phyloP scores from a whole-genome alignment of 2,113 vertebrate genomes.

The Microtus ochrogaster region DNA sequence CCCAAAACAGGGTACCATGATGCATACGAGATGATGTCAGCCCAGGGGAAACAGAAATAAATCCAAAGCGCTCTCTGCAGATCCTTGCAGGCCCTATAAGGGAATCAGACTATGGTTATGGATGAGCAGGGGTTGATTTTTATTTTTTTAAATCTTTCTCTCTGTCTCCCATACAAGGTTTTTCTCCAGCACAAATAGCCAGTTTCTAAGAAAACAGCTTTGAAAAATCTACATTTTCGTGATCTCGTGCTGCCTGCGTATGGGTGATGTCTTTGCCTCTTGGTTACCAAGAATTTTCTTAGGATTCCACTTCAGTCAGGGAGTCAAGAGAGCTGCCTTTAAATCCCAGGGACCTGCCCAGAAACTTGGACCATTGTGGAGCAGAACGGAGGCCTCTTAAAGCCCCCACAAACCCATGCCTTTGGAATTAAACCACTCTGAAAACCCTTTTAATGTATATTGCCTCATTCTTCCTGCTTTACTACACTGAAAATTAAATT shows the following conservation, averaged over 20 bases:
- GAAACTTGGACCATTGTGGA: neutral
- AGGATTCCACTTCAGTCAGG: neutral
- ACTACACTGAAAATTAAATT: slow-evolving; percentile 70
- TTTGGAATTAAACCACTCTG: slow-evolving; percentile 61
- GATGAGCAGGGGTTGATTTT: neutral
- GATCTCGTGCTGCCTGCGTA: neutral
- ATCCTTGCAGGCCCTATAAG: slow-evolving; percentile 52
- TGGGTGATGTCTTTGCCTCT: neutral
- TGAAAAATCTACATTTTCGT: slow-evolving; percentile 52
- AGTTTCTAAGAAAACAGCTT: slow-evolving; percentile 56
- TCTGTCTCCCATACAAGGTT: slow-evolving; percentile 42
- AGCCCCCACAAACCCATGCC: slow-evolving; percentile 31
- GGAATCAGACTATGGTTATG: slow-evolving; percentile 41
- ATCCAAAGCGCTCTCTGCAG: neutral
- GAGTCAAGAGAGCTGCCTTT: slow-evolving; percentile 28
- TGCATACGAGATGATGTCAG: slow-evolving; percentile 57
- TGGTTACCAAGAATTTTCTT: slow-evolving; percentile 1
- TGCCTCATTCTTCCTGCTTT: slow-evolving; percentile 73
- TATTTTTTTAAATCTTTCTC: neutral
- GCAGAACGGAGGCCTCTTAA: slow-evolving; percentile 36
- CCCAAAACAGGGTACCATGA: slow-evolving; percentile 55
- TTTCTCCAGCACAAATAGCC: slow-evolving; percentile 50
- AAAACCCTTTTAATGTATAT: slow-evolving; percentile 63
- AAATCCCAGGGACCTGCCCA: neutral
- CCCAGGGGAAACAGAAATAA: slow-evolving; percentile 56